Evolutionary conservation across 2,113 vertebrate species (phyloP), one percentile per base, ranked within the genome.

Genomic region (Antechinus stuartii): DNA sequence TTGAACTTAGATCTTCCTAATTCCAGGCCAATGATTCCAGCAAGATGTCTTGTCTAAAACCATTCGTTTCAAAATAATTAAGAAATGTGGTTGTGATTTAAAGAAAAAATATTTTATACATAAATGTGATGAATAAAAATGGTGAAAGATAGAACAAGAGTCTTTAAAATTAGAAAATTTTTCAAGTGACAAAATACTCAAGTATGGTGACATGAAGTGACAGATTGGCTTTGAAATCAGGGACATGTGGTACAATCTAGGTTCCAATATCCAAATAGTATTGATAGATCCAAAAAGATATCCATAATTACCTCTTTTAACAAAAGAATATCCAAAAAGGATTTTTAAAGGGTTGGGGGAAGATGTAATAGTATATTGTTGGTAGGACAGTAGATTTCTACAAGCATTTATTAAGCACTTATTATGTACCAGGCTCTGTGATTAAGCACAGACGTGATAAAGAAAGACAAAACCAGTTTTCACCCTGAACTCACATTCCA

Each of bases 161-260:
- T 24, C 55, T 56, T 52, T 52, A 52, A 52, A 52, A 56, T 56
- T 56, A 24, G 55, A 56, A 23, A 56, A 56, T 56, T 56, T 56
- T 56, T 56, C 55, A 56, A 56, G 55, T 7, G 55, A 3, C 3
- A 55, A 55, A 55, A 55, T 55, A 24, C 54, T 55, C 22, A 24
- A 52, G 98, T 99, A 99, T 0, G 99, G 99, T 93, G 99, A 99
- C 91, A 99, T 99, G 99, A 99, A 99, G 92, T 98, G 99, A 91
- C 99, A 99, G 98, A 99, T 99, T 89, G 99, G 99, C 90, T 99
- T 99, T 97, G 99, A 99, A 97, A 99, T 99, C 98, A 99, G 99
- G 97, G 99, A 99, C 96, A 99, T 99, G 99, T 99, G 99, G 99
- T 99, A 99, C 97, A 99, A 99, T 96, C 98, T 99, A 54, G 99